Conservation (phyloP, 2,797 vertebrate genomes). For the Coilia nasus region DNA sequence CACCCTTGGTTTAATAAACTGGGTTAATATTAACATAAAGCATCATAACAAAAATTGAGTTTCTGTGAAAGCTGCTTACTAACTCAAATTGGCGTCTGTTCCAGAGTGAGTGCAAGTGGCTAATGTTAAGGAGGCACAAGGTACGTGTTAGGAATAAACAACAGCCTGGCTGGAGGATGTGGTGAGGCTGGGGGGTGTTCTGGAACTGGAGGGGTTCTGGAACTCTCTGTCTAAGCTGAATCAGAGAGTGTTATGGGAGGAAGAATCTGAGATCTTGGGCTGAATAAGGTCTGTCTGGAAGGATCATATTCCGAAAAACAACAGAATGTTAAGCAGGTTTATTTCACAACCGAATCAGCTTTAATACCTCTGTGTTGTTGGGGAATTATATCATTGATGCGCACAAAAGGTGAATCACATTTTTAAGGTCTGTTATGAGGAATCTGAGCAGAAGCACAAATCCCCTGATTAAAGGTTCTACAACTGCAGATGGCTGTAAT, state of each 20-base stretch:
- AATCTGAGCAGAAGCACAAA: background rate
- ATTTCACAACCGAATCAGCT: background rate
- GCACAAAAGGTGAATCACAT: background rate
- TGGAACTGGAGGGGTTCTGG: background rate
- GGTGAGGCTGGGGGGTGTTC: too few relatives aligned
- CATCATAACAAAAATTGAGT: background rate
- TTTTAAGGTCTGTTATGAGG: background rate
- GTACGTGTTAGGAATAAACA: background rate
- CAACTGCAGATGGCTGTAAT: background rate
- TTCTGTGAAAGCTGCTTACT: background rate
- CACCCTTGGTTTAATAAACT: background rate
- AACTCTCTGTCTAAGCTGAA: background rate
- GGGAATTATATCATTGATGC: background rate
- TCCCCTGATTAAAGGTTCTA: background rate
- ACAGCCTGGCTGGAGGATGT: background rate
- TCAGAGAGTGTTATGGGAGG: too few relatives aligned
- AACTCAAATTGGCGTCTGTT: background rate
- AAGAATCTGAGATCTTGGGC: too few relatives aligned
- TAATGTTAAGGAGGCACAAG: background rate
- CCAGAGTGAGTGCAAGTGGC: background rate
- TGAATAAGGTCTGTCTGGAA: constrained; percentile 17
- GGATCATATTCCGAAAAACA: background rate
- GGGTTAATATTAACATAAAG: background rate
- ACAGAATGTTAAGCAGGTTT: background rate
- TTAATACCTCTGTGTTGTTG: constrained; percentile 15